Conservation (phyloP, 2,888 invertebrate species). For the Caenorhabditis uteleia region DNA sequence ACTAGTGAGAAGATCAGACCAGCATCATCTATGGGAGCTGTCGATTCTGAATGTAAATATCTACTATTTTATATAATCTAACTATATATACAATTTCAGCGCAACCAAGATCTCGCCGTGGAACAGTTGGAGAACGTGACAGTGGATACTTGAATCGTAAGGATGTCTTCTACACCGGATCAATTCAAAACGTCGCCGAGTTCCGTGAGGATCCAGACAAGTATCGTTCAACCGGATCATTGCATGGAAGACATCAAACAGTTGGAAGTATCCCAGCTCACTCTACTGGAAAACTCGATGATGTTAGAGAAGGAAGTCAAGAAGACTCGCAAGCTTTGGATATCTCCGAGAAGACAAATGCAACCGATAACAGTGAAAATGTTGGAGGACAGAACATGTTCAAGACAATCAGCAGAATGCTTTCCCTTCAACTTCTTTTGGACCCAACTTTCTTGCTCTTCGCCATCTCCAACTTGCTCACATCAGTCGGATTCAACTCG, state of each 20-base stretch:
- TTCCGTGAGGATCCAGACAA: slow-evolving; percentile 75
- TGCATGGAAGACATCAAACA: slow-evolving; percentile 39
- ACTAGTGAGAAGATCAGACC: slow-evolving; percentile 26
- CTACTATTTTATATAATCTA: neutral
- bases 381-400: slow-evolving; percentile 49
- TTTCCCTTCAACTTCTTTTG: slow-evolving; percentile 83
- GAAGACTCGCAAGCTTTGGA: slow-evolving; percentile 37
- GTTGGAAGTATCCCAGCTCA: slow-evolving; percentile 36
- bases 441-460: slow-evolving; percentile 89
- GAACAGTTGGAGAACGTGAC: slow-evolving; percentile 48
- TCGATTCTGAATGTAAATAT: slow-evolving; percentile 21
- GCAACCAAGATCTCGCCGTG: slow-evolving; percentile 37
- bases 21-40: slow-evolving; percentile 41
- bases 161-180: slow-evolving; percentile 89
- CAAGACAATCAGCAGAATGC: slow-evolving; percentile 75
- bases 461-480: slow-evolving; percentile 89
- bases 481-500: slow-evolving; percentile 91
- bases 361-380: slow-evolving; percentile 39
- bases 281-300: slow-evolving; percentile 39
- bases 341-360: slow-evolving; percentile 31
- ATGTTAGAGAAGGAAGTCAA: slow-evolving; percentile 47
- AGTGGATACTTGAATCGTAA: slow-evolving; percentile 72
- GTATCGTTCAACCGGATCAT: slow-evolving; percentile 48
- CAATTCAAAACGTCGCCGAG: slow-evolving; percentile 83
- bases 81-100: neutral